phyloP scores from a whole-genome alignment of 2,888 invertebrate species.

The Cephus pulcher region DNA sequence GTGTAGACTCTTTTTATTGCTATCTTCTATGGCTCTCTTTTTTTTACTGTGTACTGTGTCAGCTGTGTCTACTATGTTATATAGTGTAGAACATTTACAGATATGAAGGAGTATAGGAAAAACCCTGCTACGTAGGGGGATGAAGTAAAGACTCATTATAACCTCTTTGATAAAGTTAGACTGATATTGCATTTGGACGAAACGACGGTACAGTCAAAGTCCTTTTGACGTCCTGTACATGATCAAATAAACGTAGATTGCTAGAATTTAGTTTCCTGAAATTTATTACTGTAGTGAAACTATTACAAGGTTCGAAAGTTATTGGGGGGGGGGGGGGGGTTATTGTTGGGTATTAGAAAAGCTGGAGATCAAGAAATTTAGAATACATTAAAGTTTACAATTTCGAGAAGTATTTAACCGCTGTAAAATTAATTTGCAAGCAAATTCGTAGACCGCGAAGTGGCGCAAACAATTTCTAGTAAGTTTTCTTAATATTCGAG shows the following conservation, averaged over 20 bases:
- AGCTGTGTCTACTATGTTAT: neutral
- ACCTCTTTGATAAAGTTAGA: neutral
- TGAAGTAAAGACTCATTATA: neutral
- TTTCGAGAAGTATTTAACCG: neutral
- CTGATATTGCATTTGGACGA: neutral
- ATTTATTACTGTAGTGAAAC: neutral
- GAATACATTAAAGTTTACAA: neutral
- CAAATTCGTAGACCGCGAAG: neutral
- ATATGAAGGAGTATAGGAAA: too few species aligned
- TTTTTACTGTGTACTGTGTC: neutral
- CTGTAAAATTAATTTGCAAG: neutral
- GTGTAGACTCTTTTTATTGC: neutral
- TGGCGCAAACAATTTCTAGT: constrained; percentile 23
- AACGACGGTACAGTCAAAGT: neutral
- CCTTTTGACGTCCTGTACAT: neutral
- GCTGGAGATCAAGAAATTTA: neutral
- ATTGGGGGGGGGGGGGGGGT: neutral
- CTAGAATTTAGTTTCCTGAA: neutral
- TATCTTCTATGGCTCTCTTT: neutral
- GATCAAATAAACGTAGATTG: neutral
- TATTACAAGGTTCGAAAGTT: neutral
- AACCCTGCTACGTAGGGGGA: neutral
- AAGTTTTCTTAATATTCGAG: constrained; percentile 30
- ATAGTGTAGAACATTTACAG: neutral
- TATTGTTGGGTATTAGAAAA: neutral